Base-by-base conservation (phyloP, 2,797 vertebrate species). In the Morus bassanus region DNA sequence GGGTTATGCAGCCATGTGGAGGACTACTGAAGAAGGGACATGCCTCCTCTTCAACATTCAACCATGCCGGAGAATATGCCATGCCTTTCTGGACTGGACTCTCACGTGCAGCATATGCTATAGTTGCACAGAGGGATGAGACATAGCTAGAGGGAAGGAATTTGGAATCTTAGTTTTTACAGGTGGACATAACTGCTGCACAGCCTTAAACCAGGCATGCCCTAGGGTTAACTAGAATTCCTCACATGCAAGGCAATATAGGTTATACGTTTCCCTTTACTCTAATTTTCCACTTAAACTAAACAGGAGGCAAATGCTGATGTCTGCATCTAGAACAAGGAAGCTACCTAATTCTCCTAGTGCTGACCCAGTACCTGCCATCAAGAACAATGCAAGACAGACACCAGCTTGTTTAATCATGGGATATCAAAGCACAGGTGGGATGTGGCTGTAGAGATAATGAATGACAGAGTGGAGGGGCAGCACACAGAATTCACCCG, bases 401-500 rank as follows among this genome's bases (percentile, higher is more conserved):
- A 25, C 13, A 21, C 1, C 5, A 67, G n/a, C 24, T 68, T 35
- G 43, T 56, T 48, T 17, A 33, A 31, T 5, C 25, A 46, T 1
- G 10, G 50, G 41, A 1, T 56, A 30, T 7, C 31, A 53, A 31
- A 67, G 45, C 33, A 28, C 30, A 35, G n/a, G 45, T 15, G n/a
- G 60, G 39, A 53, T 5, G 27, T 9, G 27, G 39, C 48, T 23
- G 6, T 14, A 41, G 46, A 60, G 61, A 30, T 27, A 14, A 28
- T 0, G 13, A 41, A 25, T 2, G 15, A 9, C 2, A 6, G 43
- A 23, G 33, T 1, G 12, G 41, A 64, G 28, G 73, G 54, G n/a
- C 64, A 54, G 28, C 35, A 31, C 48, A 11, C 50, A 27, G n/a
- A 65, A 35, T 15, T 41, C n/a, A 18, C 51, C n/a, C 15, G 0